Conservation (phyloP, 2,113 vertebrate species). For the Heterochromis multidens region DNA sequence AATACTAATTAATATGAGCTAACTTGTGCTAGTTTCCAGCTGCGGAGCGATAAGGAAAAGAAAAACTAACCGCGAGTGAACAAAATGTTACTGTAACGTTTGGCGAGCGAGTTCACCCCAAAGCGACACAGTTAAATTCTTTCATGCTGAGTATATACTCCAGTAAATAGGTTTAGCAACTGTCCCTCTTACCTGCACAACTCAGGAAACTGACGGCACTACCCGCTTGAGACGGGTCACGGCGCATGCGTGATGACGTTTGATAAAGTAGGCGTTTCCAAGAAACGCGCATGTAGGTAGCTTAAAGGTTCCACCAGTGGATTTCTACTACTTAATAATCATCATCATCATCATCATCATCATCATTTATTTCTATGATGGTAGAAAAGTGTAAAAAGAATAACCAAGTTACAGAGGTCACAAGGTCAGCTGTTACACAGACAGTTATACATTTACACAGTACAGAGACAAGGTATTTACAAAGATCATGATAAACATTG, state of each 20-base stretch:
- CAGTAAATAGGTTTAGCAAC: background rate
- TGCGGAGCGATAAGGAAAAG: background rate
- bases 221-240: background rate
- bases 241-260: slow-evolving; percentile 22
- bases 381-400: too few species aligned
- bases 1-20: background rate
- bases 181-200: slow-evolving; percentile 17
- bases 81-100: background rate
- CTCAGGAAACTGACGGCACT: background rate
- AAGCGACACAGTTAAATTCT: background rate
- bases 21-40: background rate
- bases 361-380: too few species aligned
- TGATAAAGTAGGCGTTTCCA: background rate
- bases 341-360: too few species aligned
- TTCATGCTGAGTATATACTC: background rate
- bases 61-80: background rate
- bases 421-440: too few species aligned
- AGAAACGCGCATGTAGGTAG: background rate
- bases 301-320: background rate
- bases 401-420: too few species aligned
- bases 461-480: background rate
- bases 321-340: background rate
- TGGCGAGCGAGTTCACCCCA: background rate
- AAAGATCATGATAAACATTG: background rate
- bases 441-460: background rate